Evolutionary conservation across 2,113 vertebrate species (phyloP), one percentile per base, ranked within the genome.

Genomic region (Pteronura brasiliensis): DNA sequence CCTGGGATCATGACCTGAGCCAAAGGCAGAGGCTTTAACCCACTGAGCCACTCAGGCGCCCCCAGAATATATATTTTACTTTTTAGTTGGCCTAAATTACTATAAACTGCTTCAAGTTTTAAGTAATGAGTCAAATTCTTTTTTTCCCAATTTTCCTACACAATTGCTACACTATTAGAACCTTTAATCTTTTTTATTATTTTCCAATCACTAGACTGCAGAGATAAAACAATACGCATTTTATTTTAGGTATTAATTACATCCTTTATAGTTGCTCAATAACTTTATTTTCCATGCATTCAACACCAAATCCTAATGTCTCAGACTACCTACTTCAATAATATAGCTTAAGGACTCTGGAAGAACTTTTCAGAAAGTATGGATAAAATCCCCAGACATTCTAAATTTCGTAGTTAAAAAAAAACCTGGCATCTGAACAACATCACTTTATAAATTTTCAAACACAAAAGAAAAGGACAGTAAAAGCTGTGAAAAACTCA

Each of bases 81-180:
- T 97, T 96, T 96, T 20, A 93, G 67, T 44, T 90, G 47, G 69
- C 71, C 95, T 96, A 86, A 92, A 76, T 93, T 95, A 88, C 55
- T 97, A 84, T 90, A 90, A 96, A 95, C 9, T 83, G 18, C 63
- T 79, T 31, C n/a, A 96, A 84, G 47, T 69, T 95, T 95, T 83
- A 91, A 92, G 14, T 76, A 92, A 49, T 87, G 36, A 86, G 25
- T 79, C 34, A 74, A 95, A 89, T 92, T 96, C 21, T 88, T 55
- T 93, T 91, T 83, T 81, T 61, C 36, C 21, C 47, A 95, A 27
- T 81, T 25, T 88, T 4, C 21, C 81, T 55, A 55, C 52, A 55
- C 52, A 52, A 52, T 52, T 52, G 65, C 49, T 86, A 39, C 2
- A 81, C 9, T 90, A 42, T 87, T 81, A 81, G 11, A 25, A 49